Evolutionary conservation across 2,888 invertebrate genomes (phyloP), one percentile per base, ranked within the genome.

Genomic region (Serrognathus titanus): DNA sequence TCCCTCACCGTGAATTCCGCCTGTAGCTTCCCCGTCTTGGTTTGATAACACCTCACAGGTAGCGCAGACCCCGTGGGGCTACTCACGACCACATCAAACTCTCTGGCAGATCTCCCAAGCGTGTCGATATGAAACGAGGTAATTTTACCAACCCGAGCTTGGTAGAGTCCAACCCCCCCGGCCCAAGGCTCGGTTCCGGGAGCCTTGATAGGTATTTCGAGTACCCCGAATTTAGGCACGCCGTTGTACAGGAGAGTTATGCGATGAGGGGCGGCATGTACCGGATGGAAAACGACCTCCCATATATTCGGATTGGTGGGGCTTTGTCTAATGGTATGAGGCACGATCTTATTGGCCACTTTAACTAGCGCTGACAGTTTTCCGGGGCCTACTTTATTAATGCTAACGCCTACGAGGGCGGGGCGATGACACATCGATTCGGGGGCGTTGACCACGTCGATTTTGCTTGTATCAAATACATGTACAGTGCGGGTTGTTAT

Each of bases 11-110:
- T 90, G 77, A 92, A 99, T 77, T 99, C 98, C 0, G 97, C 97
- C 74, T 95, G 88, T 54, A 97, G 81, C 70, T 95, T 89, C 1
- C 97, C 97, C 59, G 97, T 95, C 71, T 97, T 93, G 59, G 97
- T 97, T 74, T 95, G 95, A 76, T 96, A 96, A 73, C 98, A 97
- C 56, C 95, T 78, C 1, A 78, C 78, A 2, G 78, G 78, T 35
- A 78, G 69, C 3, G 78, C 78, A 6, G 76, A 75, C 16, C 77
- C 78, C 0, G 72, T 75, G 2, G 78, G 78, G 36, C 78, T 75
- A 64, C 78, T 78, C 2, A 97, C 90, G 0, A 95, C 90, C 0
- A 95, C 94, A 75, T 95, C 95, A 72, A 95, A 94, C 73, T 94
- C 94, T 54, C 94, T 81, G 1, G 91, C 91, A 1, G 91, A 87